Evolutionary conservation across 2,797 vertebrate genomes (phyloP).

Genomic region (Ficedula albicollis): DNA sequence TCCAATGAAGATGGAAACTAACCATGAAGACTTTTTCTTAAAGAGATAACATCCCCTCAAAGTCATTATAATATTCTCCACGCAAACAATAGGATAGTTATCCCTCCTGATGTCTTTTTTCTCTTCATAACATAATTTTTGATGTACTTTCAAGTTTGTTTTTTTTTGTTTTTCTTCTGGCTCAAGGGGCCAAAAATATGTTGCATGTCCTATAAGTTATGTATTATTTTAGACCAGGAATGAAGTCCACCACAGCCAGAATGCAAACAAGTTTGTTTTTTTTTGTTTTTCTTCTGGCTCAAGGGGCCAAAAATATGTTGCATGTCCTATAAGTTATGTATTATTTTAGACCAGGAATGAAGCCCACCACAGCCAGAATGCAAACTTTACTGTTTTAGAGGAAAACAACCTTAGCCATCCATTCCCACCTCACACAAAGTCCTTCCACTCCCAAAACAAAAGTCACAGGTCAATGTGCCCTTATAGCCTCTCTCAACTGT

Average conservation of each 20-base stretch:
- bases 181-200: neutral
- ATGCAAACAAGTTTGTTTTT: neutral
- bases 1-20: neutral
- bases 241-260: neutral
- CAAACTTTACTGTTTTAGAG: neutral
- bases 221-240: neutral
- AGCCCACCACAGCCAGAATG: neutral
- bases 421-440: neutral
- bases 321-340: fast-evolving
- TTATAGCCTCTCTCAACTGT: neutral
- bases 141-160: neutral
- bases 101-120: neutral
- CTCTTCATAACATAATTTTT: neutral
- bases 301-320: neutral
- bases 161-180: neutral
- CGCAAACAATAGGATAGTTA: neutral
- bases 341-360: neutral
- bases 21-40: neutral
- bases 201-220: fast-evolving
- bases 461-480: neutral
- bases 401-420: neutral
- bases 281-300: neutral
- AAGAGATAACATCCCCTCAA: neutral
- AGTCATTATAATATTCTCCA: neutral
- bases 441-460: neutral